These are phyloP conservation scores for Nilaparvata lugens DNA, from an alignment of 1,140 invertebrate species.

Conservation along the genomic window DNA sequence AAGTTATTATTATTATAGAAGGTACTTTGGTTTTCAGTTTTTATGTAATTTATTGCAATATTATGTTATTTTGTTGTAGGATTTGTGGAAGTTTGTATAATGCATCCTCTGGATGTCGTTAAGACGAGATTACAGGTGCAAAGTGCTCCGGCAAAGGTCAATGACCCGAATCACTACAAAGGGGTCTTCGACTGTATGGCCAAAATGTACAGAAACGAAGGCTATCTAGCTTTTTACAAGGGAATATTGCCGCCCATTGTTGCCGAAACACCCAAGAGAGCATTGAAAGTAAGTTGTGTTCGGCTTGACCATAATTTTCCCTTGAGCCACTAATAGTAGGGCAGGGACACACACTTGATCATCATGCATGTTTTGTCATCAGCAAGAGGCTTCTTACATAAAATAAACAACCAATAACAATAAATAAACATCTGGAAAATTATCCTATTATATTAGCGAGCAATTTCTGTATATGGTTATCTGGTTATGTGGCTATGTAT, in stretches of 20 bases:
- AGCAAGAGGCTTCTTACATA: too few relatives aligned
- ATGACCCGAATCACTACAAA: conserved; percentile 57
- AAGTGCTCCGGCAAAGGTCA: conserved; percentile 36
- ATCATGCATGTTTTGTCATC: too few relatives aligned
- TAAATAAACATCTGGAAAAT: too few relatives aligned
- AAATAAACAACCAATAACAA: too few relatives aligned
- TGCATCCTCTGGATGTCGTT: conserved; percentile 89
- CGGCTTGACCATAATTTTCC: too few relatives aligned
- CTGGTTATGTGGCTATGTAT: too few relatives aligned
- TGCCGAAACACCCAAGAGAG: conserved; percentile 90
- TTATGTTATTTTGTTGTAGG: conserved; percentile 36
- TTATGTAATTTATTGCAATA: neutral
- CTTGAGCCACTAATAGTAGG: too few relatives aligned
- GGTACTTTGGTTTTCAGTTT: neutral
- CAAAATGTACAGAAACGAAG: conserved; percentile 82
- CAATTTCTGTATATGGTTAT: too few relatives aligned
- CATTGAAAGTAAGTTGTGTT: conserved; percentile 60
- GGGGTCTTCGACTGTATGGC: conserved; percentile 78
- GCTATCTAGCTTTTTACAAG: conserved; percentile 73
- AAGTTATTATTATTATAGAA: neutral
- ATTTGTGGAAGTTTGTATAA: conserved; percentile 89
- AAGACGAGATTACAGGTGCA: conserved; percentile 84
- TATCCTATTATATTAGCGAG: too few relatives aligned
- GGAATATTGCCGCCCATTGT: conserved; percentile 85
- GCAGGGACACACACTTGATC: too few relatives aligned